Conservation (phyloP, 2,797 vertebrate species). For the Paguma larvata region DNA sequence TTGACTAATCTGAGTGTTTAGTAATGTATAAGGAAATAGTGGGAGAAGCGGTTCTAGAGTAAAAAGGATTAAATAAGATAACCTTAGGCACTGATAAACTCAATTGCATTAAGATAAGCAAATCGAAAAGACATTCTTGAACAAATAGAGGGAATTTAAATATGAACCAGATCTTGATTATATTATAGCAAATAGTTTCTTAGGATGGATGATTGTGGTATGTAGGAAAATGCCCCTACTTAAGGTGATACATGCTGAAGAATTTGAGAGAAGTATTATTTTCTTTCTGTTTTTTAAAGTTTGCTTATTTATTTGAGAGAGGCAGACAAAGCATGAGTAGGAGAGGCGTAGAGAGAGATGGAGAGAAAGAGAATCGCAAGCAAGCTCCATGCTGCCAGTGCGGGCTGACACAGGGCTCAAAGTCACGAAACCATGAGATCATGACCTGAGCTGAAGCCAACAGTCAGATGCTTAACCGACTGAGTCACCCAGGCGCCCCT, state of each 20-base stretch:
- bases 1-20: neutral
- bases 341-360: no score
- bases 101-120: neutral
- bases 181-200: neutral
- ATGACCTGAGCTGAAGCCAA: no score
- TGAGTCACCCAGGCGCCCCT: neutral
- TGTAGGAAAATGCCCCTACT: neutral
- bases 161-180: neutral
- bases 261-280: neutral
- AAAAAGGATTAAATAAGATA: neutral
- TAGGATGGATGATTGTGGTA: neutral
- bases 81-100: neutral
- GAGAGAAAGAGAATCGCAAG: no score
- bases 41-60: neutral
- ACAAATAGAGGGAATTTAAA: neutral
- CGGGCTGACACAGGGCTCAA: no score
- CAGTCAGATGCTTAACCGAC: no score
- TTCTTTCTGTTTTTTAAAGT: no score
- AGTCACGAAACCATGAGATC: no score
- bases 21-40: neutral
- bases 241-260: neutral
- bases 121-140: neutral
- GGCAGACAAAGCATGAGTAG: no score
- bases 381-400: no score
- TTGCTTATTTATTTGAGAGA: no score